Base-by-base conservation (phyloP, 1,140 invertebrate genomes). In the Leptoteleia sp. region DNA sequence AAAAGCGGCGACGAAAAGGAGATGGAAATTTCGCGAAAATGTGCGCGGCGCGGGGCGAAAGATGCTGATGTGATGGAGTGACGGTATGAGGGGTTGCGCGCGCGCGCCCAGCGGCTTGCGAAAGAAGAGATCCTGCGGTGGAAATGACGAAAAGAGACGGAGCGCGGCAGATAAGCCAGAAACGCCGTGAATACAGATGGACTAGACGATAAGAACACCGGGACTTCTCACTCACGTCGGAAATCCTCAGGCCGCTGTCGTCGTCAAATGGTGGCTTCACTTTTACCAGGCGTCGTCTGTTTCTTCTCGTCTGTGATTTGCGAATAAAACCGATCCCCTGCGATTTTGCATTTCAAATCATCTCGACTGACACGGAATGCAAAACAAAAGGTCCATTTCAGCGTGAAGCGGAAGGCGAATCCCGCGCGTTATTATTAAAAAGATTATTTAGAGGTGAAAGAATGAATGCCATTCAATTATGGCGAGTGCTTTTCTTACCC, bases 171-270 rank as follows among this genome's bases (percentile, higher is more conserved):
- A 84, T 85, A 85, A 83, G 81, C 52, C 54, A 70, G 71, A 73
- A 81, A 81, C 67, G 78, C 73, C 38, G 82, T 83, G 83, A 85
- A 85, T 85, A 84, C 84, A 86, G 84, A 86, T 86, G 84, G 84
- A 84, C 81, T 52, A 12, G 22, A 38, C 65, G 83, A 85, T 86
- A 86, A 85, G 77, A 76, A 65, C 65, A 57, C 27, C 33, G 40
- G 13, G 75, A 77, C 59, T 71, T 71, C 42, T 62, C 59, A 43
- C 52, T 71, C 75, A 50, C 67, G 57, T 77, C 38, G 59, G 61
- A 65, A 77, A 77, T 77, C 67, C 75, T 72, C 55, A 40, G 40
- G 54, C 47, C 77, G 70, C 25, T 43, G 47, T 25, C 62, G 38
- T 42, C 77, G 65, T 70, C 43, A 52, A 65, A 76, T 71, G 42